These are phyloP conservation scores for Meandrusa payeni DNA, from an alignment of 2,888 invertebrate genomes.

Conservation along the genomic window DNA sequence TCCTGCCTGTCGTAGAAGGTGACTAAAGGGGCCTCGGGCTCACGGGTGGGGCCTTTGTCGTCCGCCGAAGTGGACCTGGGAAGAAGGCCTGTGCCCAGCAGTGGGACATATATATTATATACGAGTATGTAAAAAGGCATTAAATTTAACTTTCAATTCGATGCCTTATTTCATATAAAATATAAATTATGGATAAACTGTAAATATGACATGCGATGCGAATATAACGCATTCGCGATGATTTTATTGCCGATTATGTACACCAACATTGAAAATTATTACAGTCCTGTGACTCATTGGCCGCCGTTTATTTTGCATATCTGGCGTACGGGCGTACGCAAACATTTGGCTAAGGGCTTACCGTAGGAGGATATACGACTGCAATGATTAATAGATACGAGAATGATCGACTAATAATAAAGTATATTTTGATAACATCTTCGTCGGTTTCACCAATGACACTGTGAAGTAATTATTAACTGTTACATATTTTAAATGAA, in stretches of 20 bases:
- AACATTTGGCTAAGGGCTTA: slow-evolving; percentile 11
- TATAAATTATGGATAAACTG: no score
- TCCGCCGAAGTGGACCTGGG: no score
- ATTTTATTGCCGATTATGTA: not conserved
- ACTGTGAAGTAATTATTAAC: not conserved
- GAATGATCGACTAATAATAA: slow-evolving; percentile 12
- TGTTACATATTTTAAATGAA: not conserved
- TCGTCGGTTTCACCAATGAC: not conserved
- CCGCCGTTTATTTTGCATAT: slow-evolving; percentile 3
- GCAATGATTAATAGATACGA: not conserved
- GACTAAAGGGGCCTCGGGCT: no score
- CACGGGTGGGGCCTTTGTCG: no score
- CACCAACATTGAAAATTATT: slow-evolving; percentile 6
- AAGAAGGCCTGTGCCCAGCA: no score
- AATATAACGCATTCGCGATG: not conserved
- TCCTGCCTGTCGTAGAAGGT: no score
- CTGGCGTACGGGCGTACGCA: not conserved
- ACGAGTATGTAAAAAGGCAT: no score
- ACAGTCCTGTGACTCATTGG: not conserved
- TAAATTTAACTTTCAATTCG: no score
- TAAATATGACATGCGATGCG: no score
- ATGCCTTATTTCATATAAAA: no score
- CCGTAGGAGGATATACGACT: slow-evolving; percentile 10
- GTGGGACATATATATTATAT: no score
- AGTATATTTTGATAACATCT: not conserved